These are phyloP conservation scores for Aspiorhynchus laticeps DNA, from an alignment of 2,113 vertebrate genomes.

Conservation along the genomic window DNA sequence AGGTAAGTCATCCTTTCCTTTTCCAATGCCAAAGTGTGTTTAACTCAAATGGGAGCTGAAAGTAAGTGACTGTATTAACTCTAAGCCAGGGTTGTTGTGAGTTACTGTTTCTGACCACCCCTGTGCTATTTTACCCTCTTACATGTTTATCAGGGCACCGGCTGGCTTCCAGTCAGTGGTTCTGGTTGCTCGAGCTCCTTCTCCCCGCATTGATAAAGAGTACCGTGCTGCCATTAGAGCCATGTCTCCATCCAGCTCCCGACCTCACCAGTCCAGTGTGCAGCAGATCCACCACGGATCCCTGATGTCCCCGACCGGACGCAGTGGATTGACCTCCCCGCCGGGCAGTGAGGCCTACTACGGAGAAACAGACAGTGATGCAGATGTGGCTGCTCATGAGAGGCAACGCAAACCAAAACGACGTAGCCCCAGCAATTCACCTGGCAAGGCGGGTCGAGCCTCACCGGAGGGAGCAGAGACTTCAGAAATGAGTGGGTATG, in stretches of 20 bases:
- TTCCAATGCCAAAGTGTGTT: not conserved
- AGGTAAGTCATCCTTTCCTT: conserved; percentile 76
- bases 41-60: not conserved
- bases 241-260: conserved; percentile 66
- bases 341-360: conserved; percentile 97
- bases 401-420: conserved; percentile 77
- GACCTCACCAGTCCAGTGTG: conserved; percentile 66
- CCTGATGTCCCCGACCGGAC: conserved; percentile 49
- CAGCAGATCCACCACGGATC: conserved; percentile 69
- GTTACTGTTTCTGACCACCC: not conserved
- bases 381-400: conserved; percentile 80
- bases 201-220: conserved; percentile 79
- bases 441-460: conserved; percentile 66
- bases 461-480: conserved; percentile 77
- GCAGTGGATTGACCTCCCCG: conserved; percentile 85
- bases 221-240: conserved; percentile 77
- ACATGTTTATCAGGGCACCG: conserved; percentile 69
- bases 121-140: conserved; percentile 23
- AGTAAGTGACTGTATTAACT: not conserved
- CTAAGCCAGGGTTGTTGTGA: conserved; percentile 5
- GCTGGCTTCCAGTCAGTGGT: conserved; percentile 80
- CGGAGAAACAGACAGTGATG: conserved; percentile 95
- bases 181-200: conserved; percentile 77
- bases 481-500: conserved; percentile 81
- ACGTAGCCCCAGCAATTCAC: conserved; percentile 73